Conservation (phyloP, 1,140 invertebrate species). For the Lasioglossum albipes region DNA sequence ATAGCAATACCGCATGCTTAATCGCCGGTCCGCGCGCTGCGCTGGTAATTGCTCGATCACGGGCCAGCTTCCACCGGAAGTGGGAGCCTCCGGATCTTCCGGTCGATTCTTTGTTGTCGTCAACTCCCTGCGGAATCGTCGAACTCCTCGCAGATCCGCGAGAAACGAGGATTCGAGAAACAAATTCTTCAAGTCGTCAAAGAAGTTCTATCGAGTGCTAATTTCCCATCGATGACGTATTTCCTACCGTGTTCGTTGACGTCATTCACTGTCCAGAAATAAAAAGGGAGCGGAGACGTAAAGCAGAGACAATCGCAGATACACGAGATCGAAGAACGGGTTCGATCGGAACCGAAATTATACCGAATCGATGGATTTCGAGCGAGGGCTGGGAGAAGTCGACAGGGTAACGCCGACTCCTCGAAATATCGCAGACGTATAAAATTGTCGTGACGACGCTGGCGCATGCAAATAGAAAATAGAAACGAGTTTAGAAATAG, state of each 20-base stretch:
- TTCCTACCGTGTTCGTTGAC: no score
- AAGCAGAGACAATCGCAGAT: no score
- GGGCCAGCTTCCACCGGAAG: constrained; percentile 25
- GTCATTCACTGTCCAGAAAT: no score
- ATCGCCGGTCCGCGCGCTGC: constrained; percentile 46
- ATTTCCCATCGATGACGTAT: no score
- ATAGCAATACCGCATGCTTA: constrained; percentile 39
- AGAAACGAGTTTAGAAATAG: constrained; percentile 78
- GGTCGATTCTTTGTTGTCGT: constrained; percentile 12
- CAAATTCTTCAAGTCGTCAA: no score
- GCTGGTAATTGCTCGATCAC: constrained; percentile 15
- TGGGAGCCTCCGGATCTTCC: constrained; percentile 21
- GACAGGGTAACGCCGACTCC: constrained; percentile 25
- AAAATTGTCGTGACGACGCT: constrained; percentile 74
- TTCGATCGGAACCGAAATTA: background rate
- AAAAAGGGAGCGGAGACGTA: no score
- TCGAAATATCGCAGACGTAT: constrained; percentile 78
- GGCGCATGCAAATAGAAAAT: constrained; percentile 78
- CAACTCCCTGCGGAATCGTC: background rate
- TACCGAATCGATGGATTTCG: background rate
- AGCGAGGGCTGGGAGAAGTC: background rate
- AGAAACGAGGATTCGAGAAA: no score
- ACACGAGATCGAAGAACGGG: background rate
- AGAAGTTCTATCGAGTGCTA: no score
- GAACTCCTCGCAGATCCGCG: no score